Conservation (phyloP, 92 coral and sea anemone genomes). For the Palythoa grandiflora region DNA sequence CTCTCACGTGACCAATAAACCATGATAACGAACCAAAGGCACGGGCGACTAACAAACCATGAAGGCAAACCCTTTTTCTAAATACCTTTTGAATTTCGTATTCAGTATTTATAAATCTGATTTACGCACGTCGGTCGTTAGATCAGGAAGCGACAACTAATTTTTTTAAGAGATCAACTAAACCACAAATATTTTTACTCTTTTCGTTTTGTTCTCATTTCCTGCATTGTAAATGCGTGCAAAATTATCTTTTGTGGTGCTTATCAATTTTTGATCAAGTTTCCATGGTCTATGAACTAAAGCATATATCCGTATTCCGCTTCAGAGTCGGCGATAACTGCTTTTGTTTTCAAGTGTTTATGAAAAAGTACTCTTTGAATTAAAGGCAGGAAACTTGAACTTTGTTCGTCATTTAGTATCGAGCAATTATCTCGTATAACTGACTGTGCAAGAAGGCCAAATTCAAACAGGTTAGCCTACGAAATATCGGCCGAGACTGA, state of each 20-base stretch:
- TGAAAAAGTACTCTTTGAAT: not conserved
- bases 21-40: not conserved
- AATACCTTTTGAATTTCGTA: not conserved
- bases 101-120: not conserved
- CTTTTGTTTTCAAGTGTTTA: slow-evolving; percentile 29
- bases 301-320: slow-evolving; percentile 29
- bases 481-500: not conserved
- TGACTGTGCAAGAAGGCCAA: not conserved
- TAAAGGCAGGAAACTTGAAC: slow-evolving; percentile 6
- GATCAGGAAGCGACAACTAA: not conserved
- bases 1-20: slow-evolving; percentile 1
- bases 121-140: not conserved
- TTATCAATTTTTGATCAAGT: slow-evolving; percentile 44
- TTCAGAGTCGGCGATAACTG: slow-evolving; percentile 13
- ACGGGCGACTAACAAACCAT: not conserved
- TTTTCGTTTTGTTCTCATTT: slow-evolving; percentile 3
- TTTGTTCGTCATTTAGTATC: not conserved
- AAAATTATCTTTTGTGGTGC: slow-evolving; percentile 39
- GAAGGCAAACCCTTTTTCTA: not conserved
- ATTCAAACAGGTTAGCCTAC: not conserved
- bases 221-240: slow-evolving; percentile 27
- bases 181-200: not conserved
- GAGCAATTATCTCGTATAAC: not conserved
- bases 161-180: not conserved
- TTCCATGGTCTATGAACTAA: slow-evolving; percentile 35